Evolutionary conservation across 2,888 invertebrate species (phyloP).

Genomic region (Hemistola chrysoprasaria): DNA sequence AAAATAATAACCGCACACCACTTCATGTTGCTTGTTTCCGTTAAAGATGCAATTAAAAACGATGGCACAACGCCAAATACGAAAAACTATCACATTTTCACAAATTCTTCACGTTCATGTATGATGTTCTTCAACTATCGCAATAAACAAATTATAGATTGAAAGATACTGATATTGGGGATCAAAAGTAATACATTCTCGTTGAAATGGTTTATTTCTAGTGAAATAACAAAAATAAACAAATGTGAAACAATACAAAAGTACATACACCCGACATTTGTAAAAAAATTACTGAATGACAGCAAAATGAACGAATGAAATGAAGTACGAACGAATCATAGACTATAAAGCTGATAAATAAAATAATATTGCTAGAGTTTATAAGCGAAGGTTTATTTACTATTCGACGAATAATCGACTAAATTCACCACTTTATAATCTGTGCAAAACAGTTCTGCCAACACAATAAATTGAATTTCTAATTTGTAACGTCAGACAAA

Average conservation of each 20-base stretch:
- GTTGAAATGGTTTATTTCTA: slow-evolving; percentile 28
- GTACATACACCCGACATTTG: slow-evolving; percentile 60
- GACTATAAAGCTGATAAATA: slow-evolving; percentile 9
- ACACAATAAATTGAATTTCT: slow-evolving; percentile 9
- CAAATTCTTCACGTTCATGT: slow-evolving; percentile 57
- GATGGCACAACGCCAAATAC: slow-evolving; percentile 78
- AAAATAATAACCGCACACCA: slow-evolving; percentile 51
- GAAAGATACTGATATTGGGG: slow-evolving; percentile 25
- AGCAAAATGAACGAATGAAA: not conserved
- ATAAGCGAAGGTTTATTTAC: too few species aligned
- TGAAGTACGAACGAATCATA: slow-evolving; percentile 29
- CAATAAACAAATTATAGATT: slow-evolving; percentile 20
- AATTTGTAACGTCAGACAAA: slow-evolving; percentile 5
- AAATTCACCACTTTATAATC: not conserved
- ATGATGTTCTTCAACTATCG: slow-evolving; percentile 36
- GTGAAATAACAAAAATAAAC: slow-evolving; percentile 63
- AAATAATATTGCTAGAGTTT: not conserved
- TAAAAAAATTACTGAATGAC: slow-evolving; percentile 47
- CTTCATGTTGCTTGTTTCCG: slow-evolving; percentile 63
- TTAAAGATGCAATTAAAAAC: slow-evolving; percentile 62
- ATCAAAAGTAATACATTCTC: slow-evolving; percentile 40
- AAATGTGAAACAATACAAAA: slow-evolving; percentile 55
- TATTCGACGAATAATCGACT: too few species aligned
- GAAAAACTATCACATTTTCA: slow-evolving; percentile 75
- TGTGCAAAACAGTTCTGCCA: slow-evolving; percentile 7